These are phyloP conservation scores for Rhynchophorus ferrugineus DNA, from an alignment of 1,140 invertebrate genomes.

Conservation along the genomic window DNA sequence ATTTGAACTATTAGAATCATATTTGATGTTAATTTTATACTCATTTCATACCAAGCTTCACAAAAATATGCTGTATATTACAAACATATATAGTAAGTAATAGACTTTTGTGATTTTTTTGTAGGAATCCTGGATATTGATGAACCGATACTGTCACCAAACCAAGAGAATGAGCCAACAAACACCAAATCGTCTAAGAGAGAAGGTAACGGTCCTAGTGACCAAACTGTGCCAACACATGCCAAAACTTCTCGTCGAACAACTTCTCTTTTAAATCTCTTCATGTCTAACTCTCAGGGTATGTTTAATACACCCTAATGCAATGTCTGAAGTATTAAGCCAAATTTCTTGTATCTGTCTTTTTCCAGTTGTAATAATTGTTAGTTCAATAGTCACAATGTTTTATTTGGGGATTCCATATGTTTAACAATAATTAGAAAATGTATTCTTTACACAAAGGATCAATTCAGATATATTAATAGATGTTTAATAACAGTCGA, in stretches of 20 bases:
- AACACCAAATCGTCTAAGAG: constrained; percentile 40
- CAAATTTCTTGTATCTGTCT: background rate
- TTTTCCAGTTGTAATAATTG: background rate
- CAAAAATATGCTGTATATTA: too few species aligned
- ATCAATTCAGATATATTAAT: too few species aligned
- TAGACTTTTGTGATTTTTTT: too few species aligned
- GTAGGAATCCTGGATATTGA: constrained; percentile 44
- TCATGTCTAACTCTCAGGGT: constrained; percentile 90
- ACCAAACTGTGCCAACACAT: constrained; percentile 41
- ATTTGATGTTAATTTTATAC: too few species aligned
- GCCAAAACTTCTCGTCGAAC: constrained; percentile 81
- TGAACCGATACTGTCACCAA: constrained; percentile 39
- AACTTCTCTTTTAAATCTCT: constrained; percentile 88
- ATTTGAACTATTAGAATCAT: too few species aligned
- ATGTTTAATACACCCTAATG: constrained; percentile 41
- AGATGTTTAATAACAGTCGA: too few species aligned
- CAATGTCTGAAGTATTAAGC: constrained; percentile 14
- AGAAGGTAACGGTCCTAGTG: constrained; percentile 48
- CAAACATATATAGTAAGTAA: too few species aligned
- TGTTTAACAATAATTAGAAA: too few species aligned
- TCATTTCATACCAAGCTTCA: too few species aligned
- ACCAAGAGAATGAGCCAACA: constrained; percentile 26
- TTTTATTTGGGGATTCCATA: too few species aligned
- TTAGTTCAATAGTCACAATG: too few species aligned
- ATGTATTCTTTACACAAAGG: too few species aligned